These are phyloP conservation scores for Alethe castanea DNA, from an alignment of 2,113 vertebrate genomes.

Conservation along the genomic window DNA sequence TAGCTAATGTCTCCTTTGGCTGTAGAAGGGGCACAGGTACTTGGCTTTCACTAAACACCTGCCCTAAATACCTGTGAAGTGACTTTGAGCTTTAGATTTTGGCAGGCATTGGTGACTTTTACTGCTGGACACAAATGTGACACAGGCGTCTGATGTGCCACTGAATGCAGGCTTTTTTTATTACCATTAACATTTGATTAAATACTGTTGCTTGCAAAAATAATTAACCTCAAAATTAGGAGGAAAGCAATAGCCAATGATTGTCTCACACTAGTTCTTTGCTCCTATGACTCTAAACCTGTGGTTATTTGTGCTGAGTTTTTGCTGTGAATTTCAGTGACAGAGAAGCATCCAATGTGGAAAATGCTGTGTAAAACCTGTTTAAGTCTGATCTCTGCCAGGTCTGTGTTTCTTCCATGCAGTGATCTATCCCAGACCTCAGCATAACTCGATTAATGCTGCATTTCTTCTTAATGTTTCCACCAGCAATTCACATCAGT, in stretches of 20 bases:
- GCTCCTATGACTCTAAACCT: neutral
- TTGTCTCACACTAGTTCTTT: neutral
- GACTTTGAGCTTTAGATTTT: neutral
- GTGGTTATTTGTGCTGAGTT: neutral
- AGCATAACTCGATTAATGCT: neutral
- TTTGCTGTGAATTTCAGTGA: neutral
- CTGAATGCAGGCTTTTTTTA: neutral
- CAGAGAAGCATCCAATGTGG: accelerated
- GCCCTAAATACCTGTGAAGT: neutral
- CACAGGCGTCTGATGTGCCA: neutral
- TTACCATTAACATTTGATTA: neutral
- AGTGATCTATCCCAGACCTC: neutral
- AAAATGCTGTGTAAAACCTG: neutral
- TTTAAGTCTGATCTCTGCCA: neutral
- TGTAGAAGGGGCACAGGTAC: neutral
- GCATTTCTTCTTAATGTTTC: neutral
- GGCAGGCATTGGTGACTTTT: neutral
- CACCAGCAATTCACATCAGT: neutral
- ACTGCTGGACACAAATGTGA: neutral
- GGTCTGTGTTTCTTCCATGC: neutral
- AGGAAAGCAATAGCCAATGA: neutral
- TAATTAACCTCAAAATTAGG: neutral
- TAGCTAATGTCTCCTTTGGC: neutral
- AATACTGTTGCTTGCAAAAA: neutral
- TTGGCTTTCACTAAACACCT: neutral